phyloP scores from a whole-genome alignment of 2,888 invertebrate species.

The Amphimallon solstitiale region DNA sequence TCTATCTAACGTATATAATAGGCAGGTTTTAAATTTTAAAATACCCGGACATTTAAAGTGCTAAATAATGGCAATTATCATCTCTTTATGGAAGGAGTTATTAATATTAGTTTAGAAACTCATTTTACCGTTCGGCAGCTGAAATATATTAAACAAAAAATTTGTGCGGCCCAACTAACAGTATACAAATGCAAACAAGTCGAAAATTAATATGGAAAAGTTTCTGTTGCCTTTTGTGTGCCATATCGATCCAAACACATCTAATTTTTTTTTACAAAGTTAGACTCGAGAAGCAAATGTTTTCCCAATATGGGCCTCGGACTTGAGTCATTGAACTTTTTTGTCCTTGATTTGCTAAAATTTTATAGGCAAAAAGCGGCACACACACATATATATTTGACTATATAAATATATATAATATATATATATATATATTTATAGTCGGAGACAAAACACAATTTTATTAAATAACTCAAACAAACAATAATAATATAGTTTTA shows the following conservation, averaged over 20 bases:
- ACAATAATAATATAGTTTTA: constrained; percentile 1
- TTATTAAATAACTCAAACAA: not conserved
- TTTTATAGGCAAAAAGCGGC: constrained; percentile 11
- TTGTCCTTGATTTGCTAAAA: constrained; percentile 38
- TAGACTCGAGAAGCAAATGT: not conserved
- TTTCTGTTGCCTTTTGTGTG: too few relatives aligned
- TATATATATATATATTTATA: not conserved
- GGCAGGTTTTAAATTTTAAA: not conserved
- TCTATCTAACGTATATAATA: too few relatives aligned
- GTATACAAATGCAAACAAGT: too few relatives aligned
- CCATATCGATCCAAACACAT: too few relatives aligned
- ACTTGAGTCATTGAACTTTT: constrained; percentile 40
- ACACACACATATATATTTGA: too few relatives aligned
- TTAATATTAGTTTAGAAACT: not conserved
- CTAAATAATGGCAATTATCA: not conserved
- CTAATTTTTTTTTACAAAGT: too few relatives aligned
- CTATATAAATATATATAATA: too few relatives aligned
- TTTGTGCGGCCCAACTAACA: too few relatives aligned
- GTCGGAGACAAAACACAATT: not conserved
- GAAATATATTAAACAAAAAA: too few relatives aligned
- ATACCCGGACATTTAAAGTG: not conserved
- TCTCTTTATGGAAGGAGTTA: not conserved
- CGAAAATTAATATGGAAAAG: too few relatives aligned
- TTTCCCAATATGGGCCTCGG: constrained; percentile 37
- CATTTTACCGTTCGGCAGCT: too few relatives aligned